phyloP scores from a whole-genome alignment of 2,113 vertebrate genomes.

The Platichthys flesus region DNA sequence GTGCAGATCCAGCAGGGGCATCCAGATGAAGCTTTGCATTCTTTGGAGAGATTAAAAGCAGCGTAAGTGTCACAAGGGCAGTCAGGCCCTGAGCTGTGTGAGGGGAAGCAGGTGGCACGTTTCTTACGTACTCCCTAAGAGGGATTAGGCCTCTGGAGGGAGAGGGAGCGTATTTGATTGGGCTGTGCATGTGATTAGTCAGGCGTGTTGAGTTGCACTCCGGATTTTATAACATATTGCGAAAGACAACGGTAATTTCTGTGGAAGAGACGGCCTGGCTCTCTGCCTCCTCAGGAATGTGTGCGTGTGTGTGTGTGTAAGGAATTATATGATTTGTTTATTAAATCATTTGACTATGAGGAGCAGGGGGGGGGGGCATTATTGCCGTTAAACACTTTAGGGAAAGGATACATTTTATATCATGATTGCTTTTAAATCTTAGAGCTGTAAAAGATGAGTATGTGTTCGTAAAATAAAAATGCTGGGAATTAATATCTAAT shows the following conservation, averaged over 20 bases:
- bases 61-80: slow-evolving; percentile 67
- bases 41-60: slow-evolving; percentile 59
- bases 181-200: slow-evolving; percentile 62
- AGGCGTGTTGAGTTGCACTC: slow-evolving; percentile 61
- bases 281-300: slow-evolving; percentile 4
- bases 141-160: slow-evolving; percentile 67
- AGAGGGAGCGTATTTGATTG: slow-evolving; percentile 61
- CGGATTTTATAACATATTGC: slow-evolving; percentile 50
- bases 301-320: neutral
- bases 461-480: neutral
- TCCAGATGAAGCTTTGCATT: slow-evolving; percentile 56
- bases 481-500: neutral
- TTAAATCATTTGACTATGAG: no score
- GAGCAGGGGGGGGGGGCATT: no score
- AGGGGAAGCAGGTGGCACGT: slow-evolving; percentile 72
- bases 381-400: neutral
- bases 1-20: slow-evolving; percentile 24
- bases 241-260: slow-evolving; percentile 43
- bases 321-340: neutral
- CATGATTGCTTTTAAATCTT: neutral
- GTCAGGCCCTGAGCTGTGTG: slow-evolving; percentile 45
- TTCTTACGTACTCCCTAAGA: slow-evolving; percentile 62
- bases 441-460: neutral
- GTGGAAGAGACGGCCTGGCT: neutral
- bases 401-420: neutral